Evolutionary conservation across 2,797 vertebrate species (phyloP).

Genomic region (Eospalax fontanierii): DNA sequence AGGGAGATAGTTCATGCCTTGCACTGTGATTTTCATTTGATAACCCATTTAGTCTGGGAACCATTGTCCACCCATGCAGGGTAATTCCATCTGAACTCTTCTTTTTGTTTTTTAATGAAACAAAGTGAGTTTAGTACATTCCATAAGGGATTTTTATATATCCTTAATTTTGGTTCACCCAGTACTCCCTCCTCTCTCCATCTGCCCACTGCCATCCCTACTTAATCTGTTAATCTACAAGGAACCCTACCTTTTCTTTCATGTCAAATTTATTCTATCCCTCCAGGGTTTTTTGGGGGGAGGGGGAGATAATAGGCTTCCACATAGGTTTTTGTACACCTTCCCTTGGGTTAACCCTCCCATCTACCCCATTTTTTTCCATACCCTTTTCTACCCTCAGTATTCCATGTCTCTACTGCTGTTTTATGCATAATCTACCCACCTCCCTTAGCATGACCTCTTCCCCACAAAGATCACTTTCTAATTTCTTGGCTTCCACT

Average conservation of each 20-base stretch:
- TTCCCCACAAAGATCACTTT: neutral
- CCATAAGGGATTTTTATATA: too few species aligned
- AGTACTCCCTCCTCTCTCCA: neutral
- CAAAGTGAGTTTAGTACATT: too few species aligned
- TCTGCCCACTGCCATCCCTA: neutral
- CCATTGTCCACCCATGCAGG: too few species aligned
- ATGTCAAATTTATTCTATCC: neutral
- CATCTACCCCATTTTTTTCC: neutral
- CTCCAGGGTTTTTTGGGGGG: too few species aligned
- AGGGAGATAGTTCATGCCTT: too few species aligned
- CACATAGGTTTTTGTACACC: neutral
- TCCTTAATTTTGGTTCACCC: too few species aligned
- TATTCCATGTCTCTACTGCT: neutral
- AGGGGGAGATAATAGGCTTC: neutral
- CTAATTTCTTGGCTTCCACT: neutral
- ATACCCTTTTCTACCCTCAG: neutral
- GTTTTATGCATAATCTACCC: neutral
- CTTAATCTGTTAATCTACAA: neutral
- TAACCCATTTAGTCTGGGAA: too few species aligned
- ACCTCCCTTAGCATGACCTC: neutral
- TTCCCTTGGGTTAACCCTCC: neutral
- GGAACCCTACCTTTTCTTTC: neutral
- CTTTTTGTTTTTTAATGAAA: too few species aligned
- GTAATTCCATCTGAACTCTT: too few species aligned
- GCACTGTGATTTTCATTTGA: too few species aligned